These are phyloP conservation scores for Eledona agricola DNA, from an alignment of 2,888 invertebrate species.

Conservation along the genomic window DNA sequence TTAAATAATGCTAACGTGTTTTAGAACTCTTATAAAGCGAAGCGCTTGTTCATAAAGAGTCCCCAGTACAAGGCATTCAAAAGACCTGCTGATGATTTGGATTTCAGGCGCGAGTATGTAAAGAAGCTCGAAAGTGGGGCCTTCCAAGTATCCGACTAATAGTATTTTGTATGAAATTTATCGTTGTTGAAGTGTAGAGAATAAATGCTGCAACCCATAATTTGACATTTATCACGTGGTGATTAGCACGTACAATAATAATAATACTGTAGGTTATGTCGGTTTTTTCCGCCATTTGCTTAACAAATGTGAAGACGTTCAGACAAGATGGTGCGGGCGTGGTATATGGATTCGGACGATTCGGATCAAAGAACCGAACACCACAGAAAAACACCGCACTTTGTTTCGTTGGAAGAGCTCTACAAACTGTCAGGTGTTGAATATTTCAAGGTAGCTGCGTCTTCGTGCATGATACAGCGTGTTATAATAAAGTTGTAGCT, in stretches of 20 bases:
- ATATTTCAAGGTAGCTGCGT: conserved; percentile 79
- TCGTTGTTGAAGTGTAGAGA: no score
- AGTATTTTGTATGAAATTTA: no score
- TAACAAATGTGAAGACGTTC: background rate
- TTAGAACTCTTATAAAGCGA: conserved; percentile 83
- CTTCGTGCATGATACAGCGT: background rate
- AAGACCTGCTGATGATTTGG: conserved; percentile 84
- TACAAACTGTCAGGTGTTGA: conserved; percentile 82
- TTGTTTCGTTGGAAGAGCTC: conserved; percentile 73
- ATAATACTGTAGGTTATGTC: background rate
- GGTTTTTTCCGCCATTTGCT: background rate
- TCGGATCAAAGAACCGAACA: conserved; percentile 86
- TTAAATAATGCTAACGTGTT: no score
- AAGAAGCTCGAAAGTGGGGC: conserved; percentile 65
- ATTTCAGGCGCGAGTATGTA: conserved; percentile 75
- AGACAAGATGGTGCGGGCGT: conserved; percentile 83
- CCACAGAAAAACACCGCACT: conserved; percentile 79
- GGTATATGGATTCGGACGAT: conserved; percentile 79
- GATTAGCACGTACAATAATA: no score
- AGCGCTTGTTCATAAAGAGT: conserved; percentile 87
- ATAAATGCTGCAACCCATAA: no score
- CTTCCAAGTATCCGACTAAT: conserved; percentile 22
- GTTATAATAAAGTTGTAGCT: conserved; percentile 39
- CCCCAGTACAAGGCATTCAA: conserved; percentile 91
- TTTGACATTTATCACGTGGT: no score